phyloP scores from a whole-genome alignment of 1,140 invertebrate species.

The Cephus cinctus region DNA sequence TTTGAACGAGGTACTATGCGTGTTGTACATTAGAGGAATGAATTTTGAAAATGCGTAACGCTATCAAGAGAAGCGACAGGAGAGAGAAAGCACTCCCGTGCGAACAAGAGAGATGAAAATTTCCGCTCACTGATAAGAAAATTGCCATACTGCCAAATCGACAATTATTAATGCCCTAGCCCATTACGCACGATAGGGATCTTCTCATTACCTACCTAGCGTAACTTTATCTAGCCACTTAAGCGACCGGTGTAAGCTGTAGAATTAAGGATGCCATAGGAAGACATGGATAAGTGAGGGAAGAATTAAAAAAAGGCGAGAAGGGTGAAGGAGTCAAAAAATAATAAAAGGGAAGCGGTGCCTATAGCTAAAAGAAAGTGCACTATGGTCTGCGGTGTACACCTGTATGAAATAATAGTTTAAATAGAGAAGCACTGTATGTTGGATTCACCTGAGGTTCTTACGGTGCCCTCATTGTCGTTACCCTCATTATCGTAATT shows the following conservation, averaged over 20 bases:
- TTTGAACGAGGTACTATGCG: too few species aligned
- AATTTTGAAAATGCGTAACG: too few species aligned
- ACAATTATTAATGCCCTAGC: conserved; percentile 49
- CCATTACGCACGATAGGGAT: conserved; percentile 51
- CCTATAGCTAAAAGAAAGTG: conserved; percentile 38
- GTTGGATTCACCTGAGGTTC: conserved; percentile 44
- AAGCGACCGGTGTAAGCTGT: conserved; percentile 49
- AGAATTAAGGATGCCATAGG: conserved; percentile 38
- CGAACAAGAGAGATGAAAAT: conserved; percentile 25
- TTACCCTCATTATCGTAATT: not conserved
- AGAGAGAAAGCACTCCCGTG: too few species aligned
- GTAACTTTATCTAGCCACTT: conserved; percentile 49
- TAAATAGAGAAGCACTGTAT: conserved; percentile 37
- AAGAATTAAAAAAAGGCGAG: not conserved
- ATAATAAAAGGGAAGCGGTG: conserved; percentile 42
- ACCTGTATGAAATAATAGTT: conserved; percentile 14
- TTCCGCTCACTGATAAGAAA: conserved; percentile 43
- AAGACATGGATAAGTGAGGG: conserved; percentile 26
- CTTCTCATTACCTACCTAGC: conserved; percentile 44
- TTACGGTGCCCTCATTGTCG: conserved; percentile 40
- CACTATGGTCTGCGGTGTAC: conserved; percentile 16
- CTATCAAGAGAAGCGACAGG: not conserved
- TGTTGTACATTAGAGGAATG: too few species aligned
- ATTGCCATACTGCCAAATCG: conserved; percentile 57
- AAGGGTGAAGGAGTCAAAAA: conserved; percentile 18